Base-by-base conservation (phyloP, 2,797 vertebrate genomes). In the Acanthurus tractus region DNA sequence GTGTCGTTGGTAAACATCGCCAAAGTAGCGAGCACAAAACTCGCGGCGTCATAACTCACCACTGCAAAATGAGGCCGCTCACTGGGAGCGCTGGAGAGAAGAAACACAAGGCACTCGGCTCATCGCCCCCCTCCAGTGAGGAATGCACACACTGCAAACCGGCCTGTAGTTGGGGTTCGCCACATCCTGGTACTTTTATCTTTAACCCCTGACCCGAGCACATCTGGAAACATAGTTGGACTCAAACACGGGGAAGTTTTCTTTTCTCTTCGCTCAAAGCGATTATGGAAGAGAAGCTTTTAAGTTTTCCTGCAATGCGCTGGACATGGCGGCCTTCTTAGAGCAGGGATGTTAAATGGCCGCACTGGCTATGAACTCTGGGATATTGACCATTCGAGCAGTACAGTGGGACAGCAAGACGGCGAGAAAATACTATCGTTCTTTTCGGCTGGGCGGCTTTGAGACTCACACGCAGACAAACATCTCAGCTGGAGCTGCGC, bases 201-300 rank as follows among this genome's bases (percentile, higher is more conserved):
- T 97, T 90, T 93, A 93, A 97, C 96, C 96, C 94, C 93, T 96
- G 95, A 97, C 97, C 81, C 66, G 42, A 80, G 89, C 89, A 97
- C 98, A 99, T 99, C 97, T 99, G 97, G 98, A 98, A 99, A 97
- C 93, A 79, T 95, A 95, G 95, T 96, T 96, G 95, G 92, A 95
- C 94, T 93, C 93, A 92, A 96, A 95, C 91, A 95, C 78, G 92
- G 95, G 95, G 95, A 98, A 96, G 95, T 97, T 97, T 96, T 96
- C 95, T 95, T 96, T 96, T 94, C 86, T 94, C 95, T 92, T 67
- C 8, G 38, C 83, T 84, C 90, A 90, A 94, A 95, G 94, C 86
- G 48, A 93, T 95, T 91, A 91, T 90, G 83, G 85, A 89, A 66
- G 74, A 92, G 88, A 89, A 90, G 84, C 89, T 73, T 94, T 88